phyloP scores from a whole-genome alignment of 2,797 vertebrate species.

The Peromyscus aztecus region DNA sequence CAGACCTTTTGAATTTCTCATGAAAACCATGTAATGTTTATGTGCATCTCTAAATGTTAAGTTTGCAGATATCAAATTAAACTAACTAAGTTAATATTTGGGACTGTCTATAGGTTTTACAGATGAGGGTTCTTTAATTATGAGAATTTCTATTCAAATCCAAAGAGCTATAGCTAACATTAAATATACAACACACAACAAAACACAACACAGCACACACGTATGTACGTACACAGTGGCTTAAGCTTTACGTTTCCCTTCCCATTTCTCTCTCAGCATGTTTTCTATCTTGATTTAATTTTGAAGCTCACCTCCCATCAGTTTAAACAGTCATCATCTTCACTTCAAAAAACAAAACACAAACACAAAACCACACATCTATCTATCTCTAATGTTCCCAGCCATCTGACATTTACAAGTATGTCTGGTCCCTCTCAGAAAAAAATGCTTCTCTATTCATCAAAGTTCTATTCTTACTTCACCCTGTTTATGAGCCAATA shows the following conservation, averaged over 20 bases:
- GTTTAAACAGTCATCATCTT: neutral
- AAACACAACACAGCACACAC: neutral
- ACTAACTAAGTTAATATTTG: neutral
- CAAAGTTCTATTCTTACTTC: neutral
- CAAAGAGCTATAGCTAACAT: neutral
- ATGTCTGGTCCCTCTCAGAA: neutral
- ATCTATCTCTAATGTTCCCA: neutral
- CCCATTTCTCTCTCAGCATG: neutral
- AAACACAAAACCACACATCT: too few species aligned
- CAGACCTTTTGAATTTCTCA: neutral
- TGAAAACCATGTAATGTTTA: neutral
- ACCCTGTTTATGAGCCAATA: neutral
- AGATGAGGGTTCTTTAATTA: neutral
- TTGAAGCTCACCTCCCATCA: neutral
- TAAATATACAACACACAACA: neutral
- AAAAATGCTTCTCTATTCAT: neutral
- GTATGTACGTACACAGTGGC: too few species aligned
- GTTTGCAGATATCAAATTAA: neutral
- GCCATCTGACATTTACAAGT: neutral
- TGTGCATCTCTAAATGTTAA: neutral
- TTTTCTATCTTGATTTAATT: neutral
- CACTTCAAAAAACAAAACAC: too few species aligned
- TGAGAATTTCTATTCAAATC: neutral
- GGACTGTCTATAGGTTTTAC: neutral
- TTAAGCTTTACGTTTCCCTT: neutral